These are phyloP conservation scores for Equus przewalskii DNA, from an alignment of 2,113 vertebrate genomes.

Conservation along the genomic window DNA sequence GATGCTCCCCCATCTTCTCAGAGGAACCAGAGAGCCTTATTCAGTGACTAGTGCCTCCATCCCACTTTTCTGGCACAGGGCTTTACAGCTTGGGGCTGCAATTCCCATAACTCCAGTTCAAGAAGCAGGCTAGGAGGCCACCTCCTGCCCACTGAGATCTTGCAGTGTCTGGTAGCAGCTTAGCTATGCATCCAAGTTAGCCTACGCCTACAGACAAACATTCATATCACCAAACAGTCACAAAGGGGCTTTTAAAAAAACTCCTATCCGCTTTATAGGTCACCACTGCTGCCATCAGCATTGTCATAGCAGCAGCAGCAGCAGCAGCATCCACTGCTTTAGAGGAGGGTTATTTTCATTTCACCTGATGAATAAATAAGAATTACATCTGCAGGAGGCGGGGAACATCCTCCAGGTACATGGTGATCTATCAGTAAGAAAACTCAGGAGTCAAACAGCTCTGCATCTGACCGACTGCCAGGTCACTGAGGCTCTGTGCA, in stretches of 20 bases:
- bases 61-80: not conserved
- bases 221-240: not conserved
- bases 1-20: not conserved
- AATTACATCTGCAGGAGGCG: not conserved
- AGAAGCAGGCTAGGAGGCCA: not conserved
- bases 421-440: not conserved
- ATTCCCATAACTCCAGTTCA: not conserved
- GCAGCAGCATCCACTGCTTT: not conserved
- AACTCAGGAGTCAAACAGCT: too few relatives aligned
- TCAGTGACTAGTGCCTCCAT: not conserved
- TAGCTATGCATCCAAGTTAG: not conserved
- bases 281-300: not conserved
- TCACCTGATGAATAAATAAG: not conserved
- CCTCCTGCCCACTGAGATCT: not conserved
- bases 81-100: not conserved
- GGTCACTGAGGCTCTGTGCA: not conserved
- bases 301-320: too few relatives aligned
- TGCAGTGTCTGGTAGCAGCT: not conserved
- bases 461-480: not conserved
- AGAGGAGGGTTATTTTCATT: not conserved
- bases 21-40: not conserved
- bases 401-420: not conserved
- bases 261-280: not conserved
- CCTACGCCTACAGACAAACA: rapidly evolving
- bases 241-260: not conserved